Evolutionary conservation across 2,888 invertebrate species (phyloP).

Genomic region (Adelognathus sp.): DNA sequence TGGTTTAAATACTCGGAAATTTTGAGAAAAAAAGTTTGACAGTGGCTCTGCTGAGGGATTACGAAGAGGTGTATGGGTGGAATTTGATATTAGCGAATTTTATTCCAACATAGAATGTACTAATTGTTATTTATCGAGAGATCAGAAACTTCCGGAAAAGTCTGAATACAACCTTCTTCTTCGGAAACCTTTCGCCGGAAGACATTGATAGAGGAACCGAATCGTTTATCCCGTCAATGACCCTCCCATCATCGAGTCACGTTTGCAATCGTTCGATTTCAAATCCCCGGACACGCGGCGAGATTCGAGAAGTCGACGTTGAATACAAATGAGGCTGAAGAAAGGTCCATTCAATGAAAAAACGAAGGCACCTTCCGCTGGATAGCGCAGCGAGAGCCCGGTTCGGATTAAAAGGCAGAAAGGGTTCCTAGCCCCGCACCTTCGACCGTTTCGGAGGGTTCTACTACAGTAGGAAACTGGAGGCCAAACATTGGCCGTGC

Average conservation of each 20-base stretch:
- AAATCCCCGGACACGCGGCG: conserved; percentile 63
- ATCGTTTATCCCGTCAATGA: conserved; percentile 51
- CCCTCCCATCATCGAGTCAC: conserved; percentile 38
- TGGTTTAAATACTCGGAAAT: too few species aligned
- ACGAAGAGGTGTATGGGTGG: too few species aligned
- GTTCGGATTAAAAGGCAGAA: conserved; percentile 53
- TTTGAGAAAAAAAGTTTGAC: too few species aligned
- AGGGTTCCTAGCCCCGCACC: conserved; percentile 24
- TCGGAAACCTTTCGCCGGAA: background rate
- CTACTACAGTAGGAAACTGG: conserved; percentile 39
- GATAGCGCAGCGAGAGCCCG: conserved; percentile 20
- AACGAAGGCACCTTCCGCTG: conserved; percentile 25
- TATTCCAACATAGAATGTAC: background rate
- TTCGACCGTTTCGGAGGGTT: conserved; percentile 12
- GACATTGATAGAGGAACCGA: conserved; percentile 39
- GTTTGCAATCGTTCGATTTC: conserved; percentile 52
- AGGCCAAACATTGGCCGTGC: conserved; percentile 43
- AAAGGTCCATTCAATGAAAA: conserved; percentile 17
- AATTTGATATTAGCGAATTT: too few species aligned
- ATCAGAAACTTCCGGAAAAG: background rate
- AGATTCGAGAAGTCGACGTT: conserved; percentile 58
- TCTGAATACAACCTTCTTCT: background rate
- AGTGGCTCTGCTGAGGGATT: too few species aligned
- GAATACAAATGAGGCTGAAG: conserved; percentile 61
- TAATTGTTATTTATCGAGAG: background rate